A percentile compares a stretch with the other conserved stretches of the same genome.
phyloP scores from a whole-genome alignment of 1,140 invertebrate genomes.

The Plutomurus gul region DNA sequence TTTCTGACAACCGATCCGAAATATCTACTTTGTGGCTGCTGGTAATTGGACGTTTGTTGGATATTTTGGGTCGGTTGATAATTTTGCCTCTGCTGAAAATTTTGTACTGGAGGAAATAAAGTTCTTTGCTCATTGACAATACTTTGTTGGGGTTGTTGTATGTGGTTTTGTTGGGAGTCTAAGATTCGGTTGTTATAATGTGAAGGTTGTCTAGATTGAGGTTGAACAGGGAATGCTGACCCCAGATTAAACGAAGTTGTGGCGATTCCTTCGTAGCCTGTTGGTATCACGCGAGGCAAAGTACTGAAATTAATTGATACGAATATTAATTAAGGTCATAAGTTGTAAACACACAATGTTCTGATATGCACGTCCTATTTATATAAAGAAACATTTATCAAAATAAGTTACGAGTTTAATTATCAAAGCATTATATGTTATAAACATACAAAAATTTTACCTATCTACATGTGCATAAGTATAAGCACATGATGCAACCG shows the following conservation, averaged over 20 bases:
- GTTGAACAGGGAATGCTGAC: neutral
- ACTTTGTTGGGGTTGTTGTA: neutral
- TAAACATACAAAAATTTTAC: too few relatives aligned
- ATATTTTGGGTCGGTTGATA: neutral
- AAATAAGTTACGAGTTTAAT: too few relatives aligned
- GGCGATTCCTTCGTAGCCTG: conserved; percentile 48
- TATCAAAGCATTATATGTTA: too few relatives aligned
- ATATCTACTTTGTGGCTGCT: too few relatives aligned
- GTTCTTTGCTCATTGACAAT: neutral
- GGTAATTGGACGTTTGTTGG: neutral
- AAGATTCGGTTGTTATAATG: neutral
- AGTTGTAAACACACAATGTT: too few relatives aligned
- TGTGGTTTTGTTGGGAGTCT: neutral
- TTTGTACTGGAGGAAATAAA: neutral
- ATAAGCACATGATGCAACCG: too few relatives aligned
- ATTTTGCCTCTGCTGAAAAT: neutral
- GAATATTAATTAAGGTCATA: too few relatives aligned
- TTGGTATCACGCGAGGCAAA: conserved; percentile 43
- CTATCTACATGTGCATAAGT: too few relatives aligned
- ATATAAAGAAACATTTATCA: too few relatives aligned
- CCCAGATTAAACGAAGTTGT: conserved; percentile 42
- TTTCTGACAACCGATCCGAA: neutral
- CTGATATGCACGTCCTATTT: too few relatives aligned
- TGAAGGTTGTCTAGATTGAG: neutral
- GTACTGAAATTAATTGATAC: neutral